Evolutionary conservation across 2,888 invertebrate species (phyloP), one percentile per base, ranked within the genome.

Genomic region (Marronus borbonicus): DNA sequence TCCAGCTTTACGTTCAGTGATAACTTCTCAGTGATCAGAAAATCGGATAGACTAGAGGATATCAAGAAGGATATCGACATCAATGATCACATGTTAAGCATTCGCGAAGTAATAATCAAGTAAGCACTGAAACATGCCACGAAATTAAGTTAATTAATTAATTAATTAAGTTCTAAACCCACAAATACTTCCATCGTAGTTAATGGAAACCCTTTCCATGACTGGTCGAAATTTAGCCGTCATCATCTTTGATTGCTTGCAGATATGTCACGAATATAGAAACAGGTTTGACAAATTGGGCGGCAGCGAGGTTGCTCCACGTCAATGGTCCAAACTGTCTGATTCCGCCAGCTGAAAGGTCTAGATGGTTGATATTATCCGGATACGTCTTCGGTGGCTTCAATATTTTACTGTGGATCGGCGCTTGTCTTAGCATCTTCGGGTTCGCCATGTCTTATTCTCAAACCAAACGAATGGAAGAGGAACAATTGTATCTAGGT

Each of bases 301-400:
- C 90, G 76, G 94, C 93, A 0, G 88, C 87, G 8, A 90, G 91
- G 78, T 86, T 91, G 3, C 87, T 92, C 2, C 89, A 87, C 20
- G 86, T 88, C 52, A 88, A 92, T 82, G 93, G 93, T 0, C 93
- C 92, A 0, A 94, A 94, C 85, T 88, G 89, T 20, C 87, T 94
- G 12, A 91, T 91, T 28, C 91, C 93, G 79, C 90, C 92, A 2
- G 87, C 89, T 75, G 90, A 91, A 10, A 92, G 91, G 50, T 93
- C 93, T 70, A 91, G 92, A 84, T 92, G 92, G 90, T 86, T 92
- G 80, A 90, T 94, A 83, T 92, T 94, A 83, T 89, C 90, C 12
- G 91, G 91, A 80, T 93, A 93, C 84, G 86, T 94, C 58, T 94
- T 94, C 86, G 93, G 93, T 49, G 94, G 94, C 85, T 94, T 95